Conservation (phyloP, 1,140 invertebrate genomes). For the Pseudomyrmex sp. region DNA sequence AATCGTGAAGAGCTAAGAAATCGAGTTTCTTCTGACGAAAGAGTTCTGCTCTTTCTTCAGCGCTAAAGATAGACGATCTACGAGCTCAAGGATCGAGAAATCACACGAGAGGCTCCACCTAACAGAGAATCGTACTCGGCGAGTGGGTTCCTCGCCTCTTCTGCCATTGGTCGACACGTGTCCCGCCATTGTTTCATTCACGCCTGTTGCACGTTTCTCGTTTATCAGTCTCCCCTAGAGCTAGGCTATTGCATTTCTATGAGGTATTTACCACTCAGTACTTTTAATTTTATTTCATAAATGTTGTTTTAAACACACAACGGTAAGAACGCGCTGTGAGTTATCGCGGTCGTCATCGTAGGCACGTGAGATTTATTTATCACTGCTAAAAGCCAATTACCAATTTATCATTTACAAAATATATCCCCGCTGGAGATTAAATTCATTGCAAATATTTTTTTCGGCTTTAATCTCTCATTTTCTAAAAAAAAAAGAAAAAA, state of each 20-base stretch:
- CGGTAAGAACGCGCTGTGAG: neutral
- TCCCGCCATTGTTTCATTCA: conserved; percentile 77
- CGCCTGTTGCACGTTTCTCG: conserved; percentile 75
- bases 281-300: neutral
- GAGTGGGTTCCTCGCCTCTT: conserved; percentile 62
- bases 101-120: conserved; percentile 72
- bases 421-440: too few species aligned
- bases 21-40: conserved; percentile 4
- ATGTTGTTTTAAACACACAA: conserved; percentile 7
- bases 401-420: too few species aligned
- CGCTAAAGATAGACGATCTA: conserved; percentile 47
- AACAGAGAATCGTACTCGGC: conserved; percentile 64
- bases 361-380: neutral
- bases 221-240: conserved; percentile 64
- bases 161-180: conserved; percentile 74
- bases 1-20: neutral
- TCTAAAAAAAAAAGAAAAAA: too few species aligned
- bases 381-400: too few species aligned
- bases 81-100: conserved; percentile 56
- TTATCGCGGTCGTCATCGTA: neutral
- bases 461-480: too few species aligned
- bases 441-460: too few species aligned
- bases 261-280: neutral
- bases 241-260: conserved; percentile 31
- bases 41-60: conserved; percentile 13